These are phyloP conservation scores for Pyrocoelia pectoralis DNA, from an alignment of 2,888 invertebrate genomes.

Conservation along the genomic window DNA sequence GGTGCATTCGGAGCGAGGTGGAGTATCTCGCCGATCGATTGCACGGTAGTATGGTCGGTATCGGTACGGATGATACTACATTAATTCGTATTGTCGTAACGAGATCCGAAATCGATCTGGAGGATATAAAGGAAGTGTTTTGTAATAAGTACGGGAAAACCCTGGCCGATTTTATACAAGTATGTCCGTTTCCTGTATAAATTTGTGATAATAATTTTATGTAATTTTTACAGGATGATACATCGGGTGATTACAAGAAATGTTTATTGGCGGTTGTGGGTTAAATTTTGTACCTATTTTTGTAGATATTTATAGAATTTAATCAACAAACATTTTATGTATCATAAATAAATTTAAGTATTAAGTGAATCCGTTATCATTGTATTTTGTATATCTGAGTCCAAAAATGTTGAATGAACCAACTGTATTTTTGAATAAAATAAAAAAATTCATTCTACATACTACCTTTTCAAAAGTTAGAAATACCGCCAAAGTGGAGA, in stretches of 20 bases:
- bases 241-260: slow-evolving; percentile 87
- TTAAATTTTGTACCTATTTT: slow-evolving; percentile 7
- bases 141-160: slow-evolving; percentile 76
- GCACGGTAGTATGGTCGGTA: slow-evolving; percentile 87
- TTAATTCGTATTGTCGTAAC: slow-evolving; percentile 87
- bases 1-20: slow-evolving; percentile 73
- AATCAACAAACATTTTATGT: too few relatives aligned
- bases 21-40: slow-evolving; percentile 85
- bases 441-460: too few relatives aligned
- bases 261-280: slow-evolving; percentile 74
- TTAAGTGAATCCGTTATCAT: too few relatives aligned
- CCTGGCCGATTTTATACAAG: slow-evolving; percentile 81
- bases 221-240: slow-evolving; percentile 73
- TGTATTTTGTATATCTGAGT: too few relatives aligned
- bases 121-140: slow-evolving; percentile 82
- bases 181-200: slow-evolving; percentile 54
- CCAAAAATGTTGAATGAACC: too few relatives aligned
- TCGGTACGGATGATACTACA: slow-evolving; percentile 87
- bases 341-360: not conserved
- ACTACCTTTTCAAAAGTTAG: too few relatives aligned
- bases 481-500: too few relatives aligned
- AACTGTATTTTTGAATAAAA: too few relatives aligned
- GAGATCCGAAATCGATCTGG: slow-evolving; percentile 84
- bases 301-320: too few relatives aligned
- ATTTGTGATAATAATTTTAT: slow-evolving; percentile 15